Percentiles rank a stretch among this genome's conserved stretches.
Evolutionary conservation across 2,888 invertebrate genomes (phyloP).

Genomic region (Eupelmus urozonus): DNA sequence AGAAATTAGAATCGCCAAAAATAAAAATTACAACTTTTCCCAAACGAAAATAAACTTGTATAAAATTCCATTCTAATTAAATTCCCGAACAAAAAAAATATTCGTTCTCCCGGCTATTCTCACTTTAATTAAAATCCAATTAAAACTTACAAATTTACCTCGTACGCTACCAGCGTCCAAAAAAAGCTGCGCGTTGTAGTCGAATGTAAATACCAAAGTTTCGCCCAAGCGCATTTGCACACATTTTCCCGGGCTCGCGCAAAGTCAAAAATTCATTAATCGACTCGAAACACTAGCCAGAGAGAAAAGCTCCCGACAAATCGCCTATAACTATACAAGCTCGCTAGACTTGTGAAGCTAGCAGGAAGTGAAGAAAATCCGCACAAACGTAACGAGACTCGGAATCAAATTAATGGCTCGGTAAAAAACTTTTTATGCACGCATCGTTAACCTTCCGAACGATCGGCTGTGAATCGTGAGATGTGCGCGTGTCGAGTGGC

Average conservation of each 20-base stretch:
- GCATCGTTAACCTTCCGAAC: constrained; percentile 23
- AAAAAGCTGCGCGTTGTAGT: no score
- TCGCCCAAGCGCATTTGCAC: no score
- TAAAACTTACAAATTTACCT: constrained; percentile 10
- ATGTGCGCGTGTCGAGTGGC: neutral
- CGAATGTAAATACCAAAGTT: no score
- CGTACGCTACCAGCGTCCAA: no score
- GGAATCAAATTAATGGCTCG: neutral
- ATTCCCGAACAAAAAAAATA: no score
- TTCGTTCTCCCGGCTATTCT: neutral
- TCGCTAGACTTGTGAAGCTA: neutral
- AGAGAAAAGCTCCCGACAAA: neutral
- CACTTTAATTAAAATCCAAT: constrained; percentile 8
- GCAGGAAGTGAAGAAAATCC: neutral
- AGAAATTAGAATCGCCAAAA: no score
- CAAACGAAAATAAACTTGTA: no score
- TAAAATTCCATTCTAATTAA: no score
- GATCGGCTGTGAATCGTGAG: constrained; percentile 2
- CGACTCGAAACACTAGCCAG: neutral
- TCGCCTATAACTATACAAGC: no score
- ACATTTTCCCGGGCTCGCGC: no score
- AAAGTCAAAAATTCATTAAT: neutral
- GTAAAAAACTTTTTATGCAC: constrained; percentile 21
- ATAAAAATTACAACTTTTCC: no score
- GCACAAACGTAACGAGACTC: neutral